Conservation (phyloP, 2,888 invertebrate species). For the Ichneumoninae sp. region DNA sequence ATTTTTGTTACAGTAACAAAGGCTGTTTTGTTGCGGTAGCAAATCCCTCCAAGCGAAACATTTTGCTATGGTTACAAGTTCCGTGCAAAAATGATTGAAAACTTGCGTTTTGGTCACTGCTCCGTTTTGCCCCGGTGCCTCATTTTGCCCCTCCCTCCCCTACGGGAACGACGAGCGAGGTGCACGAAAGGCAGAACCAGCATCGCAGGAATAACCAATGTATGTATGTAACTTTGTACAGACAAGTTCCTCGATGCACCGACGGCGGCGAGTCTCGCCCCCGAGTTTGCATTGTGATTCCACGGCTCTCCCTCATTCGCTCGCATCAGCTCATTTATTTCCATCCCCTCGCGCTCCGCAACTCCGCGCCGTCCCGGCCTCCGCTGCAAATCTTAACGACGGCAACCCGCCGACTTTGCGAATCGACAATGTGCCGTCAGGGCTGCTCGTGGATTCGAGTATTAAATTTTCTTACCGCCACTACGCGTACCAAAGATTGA, state of each 20-base stretch:
- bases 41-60: too few species aligned
- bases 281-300: conserved; percentile 63
- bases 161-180: conserved; percentile 23
- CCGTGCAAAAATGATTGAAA: too few species aligned
- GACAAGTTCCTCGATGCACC: conserved; percentile 58
- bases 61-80: too few species aligned
- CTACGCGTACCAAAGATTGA: background rate
- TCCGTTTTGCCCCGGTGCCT: too few species aligned
- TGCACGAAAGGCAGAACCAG: conserved; percentile 33
- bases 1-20: too few species aligned
- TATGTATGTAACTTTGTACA: conserved; percentile 58
- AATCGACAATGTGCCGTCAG: background rate
- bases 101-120: too few species aligned
- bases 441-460: background rate
- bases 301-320: conserved; percentile 16
- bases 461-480: background rate
- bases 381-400: conserved; percentile 11
- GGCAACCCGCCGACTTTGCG: background rate
- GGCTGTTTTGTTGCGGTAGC: too few species aligned
- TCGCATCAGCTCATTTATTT: conserved; percentile 36
- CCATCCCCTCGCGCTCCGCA: conserved; percentile 19
- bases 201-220: conserved; percentile 14
- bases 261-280: background rate
- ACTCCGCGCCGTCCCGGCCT: background rate
- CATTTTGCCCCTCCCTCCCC: too few species aligned